Percentiles rank a stretch among this genome's conserved stretches.
These are phyloP conservation scores for Etheostoma cragini DNA, from an alignment of 2,113 vertebrate species.

Conservation along the genomic window DNA sequence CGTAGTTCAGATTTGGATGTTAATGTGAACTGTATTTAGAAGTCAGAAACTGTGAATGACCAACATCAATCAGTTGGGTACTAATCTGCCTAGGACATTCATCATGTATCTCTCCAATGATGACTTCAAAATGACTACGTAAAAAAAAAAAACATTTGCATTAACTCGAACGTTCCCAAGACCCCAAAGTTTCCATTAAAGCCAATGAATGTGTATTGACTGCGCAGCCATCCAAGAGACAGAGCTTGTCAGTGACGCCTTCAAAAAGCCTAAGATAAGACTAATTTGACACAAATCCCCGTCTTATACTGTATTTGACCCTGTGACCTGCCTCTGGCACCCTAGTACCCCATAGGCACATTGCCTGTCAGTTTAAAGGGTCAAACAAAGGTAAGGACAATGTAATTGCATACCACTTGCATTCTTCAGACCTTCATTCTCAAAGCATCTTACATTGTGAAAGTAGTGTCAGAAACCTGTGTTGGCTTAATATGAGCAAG, in stretches of 20 bases:
- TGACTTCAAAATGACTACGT: slow-evolving; percentile 1
- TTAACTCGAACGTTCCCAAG: neutral
- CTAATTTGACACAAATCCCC: slow-evolving; percentile 83
- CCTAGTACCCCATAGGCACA: slow-evolving; percentile 75
- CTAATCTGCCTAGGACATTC: neutral
- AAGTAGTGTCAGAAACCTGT: slow-evolving; percentile 57
- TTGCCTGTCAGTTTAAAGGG: slow-evolving; percentile 79
- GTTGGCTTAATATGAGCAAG: slow-evolving; percentile 19
- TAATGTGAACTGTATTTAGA: slow-evolving; percentile 1
- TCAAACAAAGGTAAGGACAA: slow-evolving; percentile 76
- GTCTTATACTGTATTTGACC: slow-evolving; percentile 79
- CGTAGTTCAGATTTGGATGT: neutral
- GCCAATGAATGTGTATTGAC: slow-evolving; percentile 4
- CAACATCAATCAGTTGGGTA: neutral
- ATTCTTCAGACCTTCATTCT: slow-evolving; percentile 75
- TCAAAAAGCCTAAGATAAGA: slow-evolving; percentile 57
- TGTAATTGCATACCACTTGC: slow-evolving; percentile 71
- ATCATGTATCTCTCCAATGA: neutral
- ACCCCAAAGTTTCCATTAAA: neutral
- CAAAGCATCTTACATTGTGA: slow-evolving; percentile 66
- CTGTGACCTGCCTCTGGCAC: slow-evolving; percentile 63
- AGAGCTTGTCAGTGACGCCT: slow-evolving; percentile 51
- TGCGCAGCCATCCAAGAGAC: slow-evolving; percentile 4
- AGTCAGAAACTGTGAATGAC: neutral
- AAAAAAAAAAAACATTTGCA: slow-evolving; percentile 6